These are phyloP conservation scores for Chorisops tibialis DNA, from an alignment of 2,888 invertebrate genomes.

Conservation along the genomic window DNA sequence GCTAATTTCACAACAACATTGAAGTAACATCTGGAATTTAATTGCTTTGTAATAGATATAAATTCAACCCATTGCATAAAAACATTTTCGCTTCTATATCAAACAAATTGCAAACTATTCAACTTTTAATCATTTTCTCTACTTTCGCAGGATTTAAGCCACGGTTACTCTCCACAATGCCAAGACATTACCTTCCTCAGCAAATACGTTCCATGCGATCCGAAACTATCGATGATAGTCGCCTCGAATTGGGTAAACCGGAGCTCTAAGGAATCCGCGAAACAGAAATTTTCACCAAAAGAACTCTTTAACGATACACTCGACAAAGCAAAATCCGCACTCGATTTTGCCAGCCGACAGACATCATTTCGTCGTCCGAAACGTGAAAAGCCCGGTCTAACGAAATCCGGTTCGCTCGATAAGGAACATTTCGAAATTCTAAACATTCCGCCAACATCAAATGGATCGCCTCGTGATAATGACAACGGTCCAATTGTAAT, in stretches of 20 bases:
- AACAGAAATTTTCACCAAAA: conserved; percentile 39
- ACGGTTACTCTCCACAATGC: conserved; percentile 43
- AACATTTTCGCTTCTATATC: too few species aligned
- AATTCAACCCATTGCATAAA: too few species aligned
- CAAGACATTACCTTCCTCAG: conserved; percentile 38
- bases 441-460: background rate
- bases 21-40: too few species aligned
- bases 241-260: conserved; percentile 44
- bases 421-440: background rate
- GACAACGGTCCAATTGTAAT: conserved; percentile 18
- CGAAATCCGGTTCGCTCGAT: conserved; percentile 11
- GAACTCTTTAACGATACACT: conserved; percentile 41
- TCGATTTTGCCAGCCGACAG: conserved; percentile 33
- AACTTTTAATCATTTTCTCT: too few species aligned
- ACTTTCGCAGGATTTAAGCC: conserved; percentile 40
- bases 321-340: conserved; percentile 39
- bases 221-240: conserved; percentile 40
- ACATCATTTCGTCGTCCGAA: conserved; percentile 9
- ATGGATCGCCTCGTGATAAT: conserved; percentile 19
- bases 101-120: background rate
- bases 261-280: conserved; percentile 19
- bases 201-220: conserved; percentile 41
- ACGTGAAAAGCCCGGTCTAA: conserved; percentile 3
- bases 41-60: too few species aligned
- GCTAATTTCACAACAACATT: too few species aligned